Percentiles rank a stretch among this genome's conserved stretches.
Evolutionary conservation across 2,113 vertebrate genomes (phyloP).

Genomic region (Pterocles orientalis): DNA sequence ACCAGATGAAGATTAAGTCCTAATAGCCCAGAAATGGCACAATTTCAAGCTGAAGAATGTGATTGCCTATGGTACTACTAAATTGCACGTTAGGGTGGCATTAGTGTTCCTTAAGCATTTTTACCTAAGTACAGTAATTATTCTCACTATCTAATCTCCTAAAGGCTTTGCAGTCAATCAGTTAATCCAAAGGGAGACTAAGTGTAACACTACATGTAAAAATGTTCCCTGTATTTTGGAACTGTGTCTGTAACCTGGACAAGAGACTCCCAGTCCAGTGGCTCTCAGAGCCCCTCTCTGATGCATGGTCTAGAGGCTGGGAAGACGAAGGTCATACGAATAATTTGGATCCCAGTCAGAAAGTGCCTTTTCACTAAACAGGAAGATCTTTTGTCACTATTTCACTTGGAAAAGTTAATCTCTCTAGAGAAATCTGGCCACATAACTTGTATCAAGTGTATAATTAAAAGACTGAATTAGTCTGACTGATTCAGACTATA

Average conservation of each 20-base stretch:
- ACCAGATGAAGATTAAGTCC: background rate
- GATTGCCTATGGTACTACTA: background rate
- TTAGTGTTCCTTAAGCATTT: background rate
- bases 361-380: conserved; percentile 44
- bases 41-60: background rate
- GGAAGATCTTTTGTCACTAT: conserved; percentile 22
- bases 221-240: background rate
- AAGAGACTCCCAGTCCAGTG: background rate
- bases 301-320: background rate
- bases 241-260: background rate
- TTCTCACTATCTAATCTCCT: conserved; percentile 23
- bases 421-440: background rate
- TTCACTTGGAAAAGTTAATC: conserved; percentile 28
- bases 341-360: conserved; percentile 14
- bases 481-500: too few relatives aligned
- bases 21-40: background rate
- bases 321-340: background rate
- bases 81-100: background rate
- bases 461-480: background rate
- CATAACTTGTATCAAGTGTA: background rate
- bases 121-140: background rate
- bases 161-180: background rate
- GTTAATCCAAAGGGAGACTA: background rate
- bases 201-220: background rate
- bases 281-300: background rate